These are phyloP conservation scores for Bhutanitis thaidina DNA, from an alignment of 2,888 invertebrate species.

Conservation along the genomic window DNA sequence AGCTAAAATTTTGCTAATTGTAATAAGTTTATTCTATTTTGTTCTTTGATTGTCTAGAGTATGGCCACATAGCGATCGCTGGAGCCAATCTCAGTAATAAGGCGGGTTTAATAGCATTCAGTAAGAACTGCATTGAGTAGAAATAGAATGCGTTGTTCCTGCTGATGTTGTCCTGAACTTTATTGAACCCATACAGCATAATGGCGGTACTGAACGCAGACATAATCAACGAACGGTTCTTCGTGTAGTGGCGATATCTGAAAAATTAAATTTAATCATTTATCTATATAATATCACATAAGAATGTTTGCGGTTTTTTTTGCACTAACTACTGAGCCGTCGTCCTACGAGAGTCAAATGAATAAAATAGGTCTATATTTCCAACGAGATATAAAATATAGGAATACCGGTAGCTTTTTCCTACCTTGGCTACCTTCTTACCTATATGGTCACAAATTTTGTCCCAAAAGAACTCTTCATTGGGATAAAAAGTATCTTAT, in stretches of 20 bases:
- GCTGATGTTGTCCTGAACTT: slow-evolving; percentile 38
- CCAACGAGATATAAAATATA: too few relatives aligned
- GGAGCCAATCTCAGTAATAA: slow-evolving; percentile 43
- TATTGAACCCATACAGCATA: slow-evolving; percentile 28
- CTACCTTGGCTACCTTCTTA: too few relatives aligned
- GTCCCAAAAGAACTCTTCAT: too few relatives aligned
- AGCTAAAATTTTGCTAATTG: background rate
- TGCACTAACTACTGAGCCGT: too few relatives aligned
- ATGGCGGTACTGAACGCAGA: slow-evolving; percentile 35
- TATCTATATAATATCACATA: too few relatives aligned
- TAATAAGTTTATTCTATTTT: slow-evolving; percentile 19
- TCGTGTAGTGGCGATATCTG: slow-evolving; percentile 66
- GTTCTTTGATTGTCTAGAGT: slow-evolving; percentile 28
- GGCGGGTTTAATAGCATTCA: slow-evolving; percentile 41
- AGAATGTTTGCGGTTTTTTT: too few relatives aligned
- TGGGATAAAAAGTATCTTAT: too few relatives aligned
- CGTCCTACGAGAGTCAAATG: too few relatives aligned
- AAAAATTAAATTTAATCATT: slow-evolving; percentile 25
- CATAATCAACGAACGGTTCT: slow-evolving; percentile 47
- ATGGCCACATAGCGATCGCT: slow-evolving; percentile 50
- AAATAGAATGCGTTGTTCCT: slow-evolving; percentile 32
- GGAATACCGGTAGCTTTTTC: too few relatives aligned
- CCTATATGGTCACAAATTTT: too few relatives aligned
- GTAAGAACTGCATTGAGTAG: slow-evolving; percentile 37
- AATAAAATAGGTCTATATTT: too few relatives aligned